Conservation (phyloP, 2,888 invertebrate species). For the Orthonevra nobilis region DNA sequence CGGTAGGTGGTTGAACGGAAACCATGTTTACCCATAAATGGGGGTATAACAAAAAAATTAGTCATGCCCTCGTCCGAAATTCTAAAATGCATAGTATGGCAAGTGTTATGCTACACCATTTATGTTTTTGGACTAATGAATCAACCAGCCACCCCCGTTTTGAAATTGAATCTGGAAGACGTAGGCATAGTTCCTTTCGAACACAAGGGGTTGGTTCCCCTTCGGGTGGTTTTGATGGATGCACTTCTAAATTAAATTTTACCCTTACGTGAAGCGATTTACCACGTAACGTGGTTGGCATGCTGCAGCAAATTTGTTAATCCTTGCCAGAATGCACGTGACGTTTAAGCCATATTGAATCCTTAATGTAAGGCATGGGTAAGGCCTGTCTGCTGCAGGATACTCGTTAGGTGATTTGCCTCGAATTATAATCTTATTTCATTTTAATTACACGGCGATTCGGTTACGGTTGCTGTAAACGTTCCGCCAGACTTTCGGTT, state of each 20-base stretch:
- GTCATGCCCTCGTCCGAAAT: conserved; percentile 50
- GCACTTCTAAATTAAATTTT: conserved; percentile 70
- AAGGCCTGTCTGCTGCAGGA: conserved; percentile 31
- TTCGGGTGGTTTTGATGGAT: conserved; percentile 64
- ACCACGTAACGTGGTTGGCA: conserved; percentile 40
- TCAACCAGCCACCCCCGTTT: conserved; percentile 43
- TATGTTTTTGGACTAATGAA: conserved; percentile 64
- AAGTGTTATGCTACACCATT: conserved; percentile 51
- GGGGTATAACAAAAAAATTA: conserved; percentile 59
- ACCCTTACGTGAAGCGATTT: conserved; percentile 50
- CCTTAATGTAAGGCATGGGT: conserved; percentile 24
- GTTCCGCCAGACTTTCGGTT: too few relatives aligned
- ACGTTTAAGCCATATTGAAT: conserved; percentile 57
- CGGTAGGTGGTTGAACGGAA: conserved; percentile 25
- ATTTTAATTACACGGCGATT: conserved; percentile 60
- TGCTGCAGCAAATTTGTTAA: conserved; percentile 65
- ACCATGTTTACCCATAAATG: conserved; percentile 61
- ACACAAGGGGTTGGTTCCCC: conserved; percentile 38
- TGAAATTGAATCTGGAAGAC: conserved; percentile 67
- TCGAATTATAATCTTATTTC: conserved; percentile 57
- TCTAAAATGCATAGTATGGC: conserved; percentile 47
- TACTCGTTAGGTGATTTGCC: conserved; percentile 41
- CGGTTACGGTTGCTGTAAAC: conserved; percentile 28
- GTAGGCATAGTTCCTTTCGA: conserved; percentile 40
- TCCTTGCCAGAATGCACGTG: conserved; percentile 64